Evolutionary conservation across 2,888 invertebrate species (phyloP).

Genomic region (Thysanoteuthis rhombus): DNA sequence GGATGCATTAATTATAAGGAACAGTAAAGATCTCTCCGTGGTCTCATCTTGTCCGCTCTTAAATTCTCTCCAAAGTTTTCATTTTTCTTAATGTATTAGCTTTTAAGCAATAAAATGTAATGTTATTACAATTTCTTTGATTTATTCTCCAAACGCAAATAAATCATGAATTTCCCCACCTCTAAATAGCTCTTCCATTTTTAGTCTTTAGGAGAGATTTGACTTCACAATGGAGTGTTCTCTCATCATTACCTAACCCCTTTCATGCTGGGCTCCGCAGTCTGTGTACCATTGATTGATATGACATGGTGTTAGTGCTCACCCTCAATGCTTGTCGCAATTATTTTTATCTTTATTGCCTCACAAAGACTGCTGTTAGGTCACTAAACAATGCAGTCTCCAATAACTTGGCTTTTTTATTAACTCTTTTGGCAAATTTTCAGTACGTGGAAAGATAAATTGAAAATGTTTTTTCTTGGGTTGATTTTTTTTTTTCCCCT

Average conservation of each 20-base stretch:
- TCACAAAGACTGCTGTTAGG: conserved; percentile 12
- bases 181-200: background rate
- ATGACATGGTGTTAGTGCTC: background rate
- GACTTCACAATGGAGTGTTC: background rate
- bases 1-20: background rate
- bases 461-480: background rate
- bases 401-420: background rate
- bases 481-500: background rate
- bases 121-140: background rate
- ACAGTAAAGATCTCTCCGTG: background rate
- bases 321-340: background rate
- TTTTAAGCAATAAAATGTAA: background rate
- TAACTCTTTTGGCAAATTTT: conserved; percentile 12
- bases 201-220: background rate
- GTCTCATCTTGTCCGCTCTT: background rate
- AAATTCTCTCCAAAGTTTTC: background rate
- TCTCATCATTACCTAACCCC: background rate
- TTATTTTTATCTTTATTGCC: background rate
- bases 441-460: background rate
- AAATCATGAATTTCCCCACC: background rate
- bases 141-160: background rate
- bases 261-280: background rate
- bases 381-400: background rate
- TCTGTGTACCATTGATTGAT: background rate
- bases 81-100: background rate